Base-by-base conservation (phyloP, 2,888 invertebrate genomes). In the Seira sanloemensis region DNA sequence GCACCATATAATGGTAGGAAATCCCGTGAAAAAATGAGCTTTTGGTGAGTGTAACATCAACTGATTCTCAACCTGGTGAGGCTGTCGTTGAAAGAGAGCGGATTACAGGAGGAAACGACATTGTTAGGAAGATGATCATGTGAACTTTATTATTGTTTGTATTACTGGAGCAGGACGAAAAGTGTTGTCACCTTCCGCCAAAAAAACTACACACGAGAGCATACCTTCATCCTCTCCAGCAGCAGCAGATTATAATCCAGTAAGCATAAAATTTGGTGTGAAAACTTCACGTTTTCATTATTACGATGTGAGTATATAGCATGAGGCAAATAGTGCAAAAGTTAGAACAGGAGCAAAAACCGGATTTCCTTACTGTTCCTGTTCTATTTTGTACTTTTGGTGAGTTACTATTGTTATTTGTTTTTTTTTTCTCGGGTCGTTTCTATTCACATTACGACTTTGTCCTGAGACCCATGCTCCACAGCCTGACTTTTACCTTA, bases 181-280 rank as follows among this genome's bases (percentile, higher is more conserved):
- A 9, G 21, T 62, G 21, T 21, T 62, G 62, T 62, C 62, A 62
- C 21, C 23, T 62, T 21, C 62, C 5, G 2, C 19, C 2, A 62
- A 62, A 62, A 62, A 21, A 62, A 2, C 62, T 62, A 62, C 4
- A 9, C 5, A 21, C 2, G 21, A 62, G 4, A 19, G n/a, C 4
- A 12, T 7, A 50, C 50, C 2, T 1, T 62, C 5, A 62, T 62
- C 62, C 62, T 16, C 19, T 62, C 23, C 12, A 19, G 1, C 19
- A 2, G 5, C n/a, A 58, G 50, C 62, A 62, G 62, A 62, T 62
- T 62, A 62, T 62, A 21, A 62, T 62, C 62, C 62, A 62, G 62
- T 62, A 21, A 9, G 21, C 78, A 62, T 78, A 71, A 78, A 78
- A 78, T 78, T 78, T 78, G 78, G 65, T 78, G 78, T 71, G 71